Conservation (phyloP, 1,140 invertebrate species). For the Hermetia illucens region DNA sequence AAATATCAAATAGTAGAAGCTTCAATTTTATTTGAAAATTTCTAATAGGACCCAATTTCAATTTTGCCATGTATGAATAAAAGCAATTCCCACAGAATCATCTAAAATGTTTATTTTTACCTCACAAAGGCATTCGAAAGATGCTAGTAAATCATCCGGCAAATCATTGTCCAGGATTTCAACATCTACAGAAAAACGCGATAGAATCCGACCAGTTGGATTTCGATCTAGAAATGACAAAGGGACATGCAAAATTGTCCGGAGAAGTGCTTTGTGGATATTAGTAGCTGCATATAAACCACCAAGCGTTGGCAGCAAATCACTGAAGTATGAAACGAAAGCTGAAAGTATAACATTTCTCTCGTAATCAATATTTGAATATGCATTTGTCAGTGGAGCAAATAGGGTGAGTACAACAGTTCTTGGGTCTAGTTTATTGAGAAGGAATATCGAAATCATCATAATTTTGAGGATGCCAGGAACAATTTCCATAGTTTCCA, state of each 20-base stretch:
- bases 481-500: too few relatives aligned
- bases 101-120: too few relatives aligned
- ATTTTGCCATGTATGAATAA: too few relatives aligned
- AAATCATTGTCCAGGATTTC: conserved; percentile 40
- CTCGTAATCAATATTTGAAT: neutral
- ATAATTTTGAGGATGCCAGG: too few relatives aligned
- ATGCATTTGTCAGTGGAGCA: too few relatives aligned
- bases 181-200: conserved; percentile 54
- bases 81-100: too few relatives aligned
- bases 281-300: conserved; percentile 52
- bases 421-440: too few relatives aligned
- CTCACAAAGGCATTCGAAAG: conserved; percentile 12
- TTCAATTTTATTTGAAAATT: too few relatives aligned
- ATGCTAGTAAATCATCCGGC: conserved; percentile 18
- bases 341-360: conserved; percentile 41
- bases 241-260: conserved; percentile 55
- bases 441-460: too few relatives aligned
- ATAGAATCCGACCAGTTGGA: conserved; percentile 52
- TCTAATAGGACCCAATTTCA: too few relatives aligned
- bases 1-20: too few relatives aligned
- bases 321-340: conserved; percentile 46
- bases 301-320: conserved; percentile 51
- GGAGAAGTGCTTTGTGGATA: conserved; percentile 59
- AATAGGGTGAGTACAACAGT: too few relatives aligned
- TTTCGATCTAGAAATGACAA: conserved; percentile 66